Base-by-base conservation (phyloP, 2,888 invertebrate genomes). In the Lithophane ornitopus region DNA sequence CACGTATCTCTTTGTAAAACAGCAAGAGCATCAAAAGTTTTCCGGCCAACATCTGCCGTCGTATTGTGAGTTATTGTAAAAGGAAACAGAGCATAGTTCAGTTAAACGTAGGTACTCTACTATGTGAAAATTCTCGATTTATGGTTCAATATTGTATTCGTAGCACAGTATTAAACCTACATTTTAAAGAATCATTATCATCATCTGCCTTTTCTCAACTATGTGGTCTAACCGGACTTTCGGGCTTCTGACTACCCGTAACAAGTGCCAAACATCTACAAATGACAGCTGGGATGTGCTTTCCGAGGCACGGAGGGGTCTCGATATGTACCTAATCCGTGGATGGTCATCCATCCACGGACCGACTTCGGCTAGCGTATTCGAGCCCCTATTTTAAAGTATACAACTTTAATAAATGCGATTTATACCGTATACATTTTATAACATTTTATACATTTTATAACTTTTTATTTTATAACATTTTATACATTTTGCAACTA, bases 61-160 rank as follows among this genome's bases (percentile, higher is more conserved):
- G 61, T 76, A 62, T 66, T 66, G 44, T 63, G 70, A 81, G 76
- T 70, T 82, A 81, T 81, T 85, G 72, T 70, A 26, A 66, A 81
- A 82, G 62, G 49, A 70, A 76, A 80, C 70, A 39, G 78, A 58
- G n/a, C 61, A 59, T 26, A 68, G 58, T 59, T 59, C 58, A 59
- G 63, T 71, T 69, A 41, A 67, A 74, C 49, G 46, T 49, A 34
- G 0, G 6, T 34, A 34, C 34, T 34, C 34, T 6, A 59, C 34
- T 39, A 66, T 69, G 26, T 49, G 46, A 67, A 52, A 46, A 68
- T 68, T 67, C n/a, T 46, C 62, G 34, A 54, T 70, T 78, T 63
- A 74, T 22, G 46, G n/a, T 61, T 69, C 49, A 66, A 58, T n/a
- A n/a, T 58, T 11, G 46, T 66, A 28, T 72, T 71, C 28, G 39